phyloP scores from a whole-genome alignment of 2,888 invertebrate genomes.

The Chloroclystis v-ata region DNA sequence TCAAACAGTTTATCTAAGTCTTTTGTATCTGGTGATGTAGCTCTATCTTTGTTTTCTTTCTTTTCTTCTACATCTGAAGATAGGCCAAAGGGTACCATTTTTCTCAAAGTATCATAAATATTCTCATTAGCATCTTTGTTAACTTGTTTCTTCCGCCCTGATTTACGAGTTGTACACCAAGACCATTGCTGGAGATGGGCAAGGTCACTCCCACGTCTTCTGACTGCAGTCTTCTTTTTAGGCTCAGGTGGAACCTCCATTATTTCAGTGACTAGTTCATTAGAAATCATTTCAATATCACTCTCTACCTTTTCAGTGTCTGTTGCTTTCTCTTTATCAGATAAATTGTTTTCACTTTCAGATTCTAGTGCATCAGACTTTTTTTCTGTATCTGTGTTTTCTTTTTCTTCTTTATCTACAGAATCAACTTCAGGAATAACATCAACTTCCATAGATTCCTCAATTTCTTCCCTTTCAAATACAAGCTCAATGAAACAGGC shows the following conservation, averaged over 20 bases:
- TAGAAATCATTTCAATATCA: conserved; percentile 49
- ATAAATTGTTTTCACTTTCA: conserved; percentile 63
- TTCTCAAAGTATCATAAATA: conserved; percentile 82
- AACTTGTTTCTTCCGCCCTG: conserved; percentile 69
- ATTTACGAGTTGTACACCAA: conserved; percentile 82
- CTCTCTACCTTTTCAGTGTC: conserved; percentile 60
- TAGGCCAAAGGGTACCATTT: conserved; percentile 81
- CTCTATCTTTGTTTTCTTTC: conserved; percentile 62
- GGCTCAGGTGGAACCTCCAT: conserved; percentile 38
- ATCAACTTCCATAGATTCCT: conserved; percentile 57
- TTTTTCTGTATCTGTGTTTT: conserved; percentile 45
- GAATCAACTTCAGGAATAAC: conserved; percentile 47
- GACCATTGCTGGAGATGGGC: conserved; percentile 87
- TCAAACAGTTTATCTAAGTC: conserved; percentile 81
- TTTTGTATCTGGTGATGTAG: conserved; percentile 80
- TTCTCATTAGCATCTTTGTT: conserved; percentile 80
- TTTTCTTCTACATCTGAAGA: conserved; percentile 63
- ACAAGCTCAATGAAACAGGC: conserved; percentile 64
- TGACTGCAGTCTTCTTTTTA: conserved; percentile 74
- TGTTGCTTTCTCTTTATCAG: conserved; percentile 64
- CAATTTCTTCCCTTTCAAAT: conserved; percentile 50
- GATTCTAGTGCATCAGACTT: conserved; percentile 43
- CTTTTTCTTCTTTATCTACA: conserved; percentile 45
- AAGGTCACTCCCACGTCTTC: conserved; percentile 85
- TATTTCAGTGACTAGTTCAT: conserved; percentile 37